These are phyloP conservation scores for Siniperca chuatsi DNA, from an alignment of 2,113 vertebrate species.

Conservation along the genomic window DNA sequence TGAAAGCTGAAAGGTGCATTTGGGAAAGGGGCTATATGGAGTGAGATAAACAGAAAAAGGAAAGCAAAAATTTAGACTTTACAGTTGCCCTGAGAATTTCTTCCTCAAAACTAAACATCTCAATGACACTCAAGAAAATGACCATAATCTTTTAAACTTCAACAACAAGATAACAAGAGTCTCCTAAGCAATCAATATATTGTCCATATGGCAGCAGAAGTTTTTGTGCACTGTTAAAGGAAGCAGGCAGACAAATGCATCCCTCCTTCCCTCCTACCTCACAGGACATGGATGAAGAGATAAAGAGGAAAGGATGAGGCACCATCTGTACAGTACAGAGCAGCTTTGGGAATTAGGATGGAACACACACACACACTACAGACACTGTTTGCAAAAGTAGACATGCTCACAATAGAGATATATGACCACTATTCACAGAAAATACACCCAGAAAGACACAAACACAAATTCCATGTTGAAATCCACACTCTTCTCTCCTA, in stretches of 20 bases:
- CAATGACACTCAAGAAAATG: background rate
- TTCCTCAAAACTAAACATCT: background rate
- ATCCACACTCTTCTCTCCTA: constrained; percentile 58
- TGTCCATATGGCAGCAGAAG: constrained; percentile 51
- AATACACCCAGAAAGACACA: constrained; percentile 4
- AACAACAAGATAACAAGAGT: background rate
- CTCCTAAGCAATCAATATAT: background rate
- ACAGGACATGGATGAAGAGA: constrained; percentile 73
- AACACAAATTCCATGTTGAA: constrained; percentile 8
- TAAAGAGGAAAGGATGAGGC: constrained; percentile 74
- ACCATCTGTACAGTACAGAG: constrained; percentile 76
- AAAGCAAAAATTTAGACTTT: background rate
- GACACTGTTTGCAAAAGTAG: constrained; percentile 20
- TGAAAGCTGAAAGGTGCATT: background rate
- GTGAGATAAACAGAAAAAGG: background rate
- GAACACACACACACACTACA: constrained; percentile 11
- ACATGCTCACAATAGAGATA: constrained; percentile 4
- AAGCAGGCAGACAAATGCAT: constrained; percentile 41
- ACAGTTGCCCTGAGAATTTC: background rate
- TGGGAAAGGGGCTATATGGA: background rate
- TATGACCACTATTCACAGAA: background rate
- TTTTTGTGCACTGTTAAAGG: constrained; percentile 28
- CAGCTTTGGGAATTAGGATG: constrained; percentile 66
- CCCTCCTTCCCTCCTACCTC: constrained; percentile 54
- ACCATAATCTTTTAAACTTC: background rate